phyloP scores from a whole-genome alignment of 2,888 invertebrate species.

The Tetragonula carbonaria region DNA sequence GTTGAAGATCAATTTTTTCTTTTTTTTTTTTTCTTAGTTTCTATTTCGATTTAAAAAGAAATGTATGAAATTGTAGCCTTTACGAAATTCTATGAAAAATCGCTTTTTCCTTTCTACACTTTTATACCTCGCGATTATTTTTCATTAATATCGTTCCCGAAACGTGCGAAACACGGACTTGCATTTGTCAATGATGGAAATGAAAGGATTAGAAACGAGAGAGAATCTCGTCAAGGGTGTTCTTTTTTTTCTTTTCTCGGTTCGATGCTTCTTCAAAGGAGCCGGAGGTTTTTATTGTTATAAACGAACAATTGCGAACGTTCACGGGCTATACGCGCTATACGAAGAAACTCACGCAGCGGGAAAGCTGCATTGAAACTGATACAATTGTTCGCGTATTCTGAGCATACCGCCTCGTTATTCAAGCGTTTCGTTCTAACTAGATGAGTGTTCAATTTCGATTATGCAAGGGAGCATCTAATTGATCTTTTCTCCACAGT shows the following conservation, averaged over 20 bases:
- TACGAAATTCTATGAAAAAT: neutral
- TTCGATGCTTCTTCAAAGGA: neutral
- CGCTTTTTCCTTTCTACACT: neutral
- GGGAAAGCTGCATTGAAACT: constrained; percentile 37
- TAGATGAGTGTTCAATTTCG: neutral
- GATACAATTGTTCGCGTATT: constrained; percentile 48
- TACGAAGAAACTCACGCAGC: constrained; percentile 5
- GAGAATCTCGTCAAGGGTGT: too few species aligned
- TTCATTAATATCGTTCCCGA: neutral
- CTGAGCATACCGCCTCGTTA: constrained; percentile 32
- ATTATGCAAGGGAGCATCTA: neutral
- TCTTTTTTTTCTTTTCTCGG: neutral
- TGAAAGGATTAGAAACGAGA: neutral
- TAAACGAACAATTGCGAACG: constrained; percentile 15
- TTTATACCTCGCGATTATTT: neutral
- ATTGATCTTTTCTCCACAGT: neutral
- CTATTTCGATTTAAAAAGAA: neutral
- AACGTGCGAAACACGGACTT: neutral
- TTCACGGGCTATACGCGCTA: neutral
- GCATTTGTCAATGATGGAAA: neutral
- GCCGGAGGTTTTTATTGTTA: neutral
- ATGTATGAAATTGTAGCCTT: neutral
- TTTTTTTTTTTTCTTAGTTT: too few species aligned
- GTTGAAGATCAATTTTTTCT: neutral
- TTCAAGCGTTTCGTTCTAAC: constrained; percentile 17